phyloP scores from a whole-genome alignment of 2,797 vertebrate genomes.

The Tauraco hartlaubi region DNA sequence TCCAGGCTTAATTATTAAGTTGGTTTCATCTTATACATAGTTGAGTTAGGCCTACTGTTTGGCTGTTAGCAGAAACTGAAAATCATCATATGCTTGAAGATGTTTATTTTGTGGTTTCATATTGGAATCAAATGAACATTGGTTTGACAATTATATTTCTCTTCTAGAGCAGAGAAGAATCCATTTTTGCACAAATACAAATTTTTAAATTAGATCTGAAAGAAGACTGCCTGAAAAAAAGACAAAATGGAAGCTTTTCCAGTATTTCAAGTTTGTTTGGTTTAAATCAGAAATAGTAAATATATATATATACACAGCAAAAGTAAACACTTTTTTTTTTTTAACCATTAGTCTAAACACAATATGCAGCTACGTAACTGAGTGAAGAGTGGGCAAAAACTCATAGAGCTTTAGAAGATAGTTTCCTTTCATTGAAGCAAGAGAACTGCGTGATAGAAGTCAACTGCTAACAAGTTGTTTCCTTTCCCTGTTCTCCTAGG shows the following conservation, averaged over 20 bases:
- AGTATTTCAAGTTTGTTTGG: background rate
- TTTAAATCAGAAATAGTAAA: background rate
- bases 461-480: background rate
- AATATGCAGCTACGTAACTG: background rate
- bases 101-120: background rate
- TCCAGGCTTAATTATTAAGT: background rate
- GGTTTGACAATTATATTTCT: background rate
- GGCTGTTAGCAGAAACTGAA: background rate
- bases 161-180: background rate
- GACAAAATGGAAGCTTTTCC: background rate
- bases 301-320: background rate
- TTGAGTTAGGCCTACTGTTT: background rate
- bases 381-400: background rate
- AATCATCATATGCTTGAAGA: background rate
- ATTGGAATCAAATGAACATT: background rate
- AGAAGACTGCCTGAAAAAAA: background rate
- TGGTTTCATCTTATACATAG: background rate
- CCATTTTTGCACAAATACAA: background rate
- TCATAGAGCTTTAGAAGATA: background rate
- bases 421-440: background rate
- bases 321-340: background rate
- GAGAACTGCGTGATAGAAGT: background rate
- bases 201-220: background rate
- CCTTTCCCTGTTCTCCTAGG: constrained; percentile 74
- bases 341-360: background rate